A percentile compares a stretch with the other conserved stretches of the same genome.
Conservation (phyloP, 1,140 invertebrate genomes). For the Drosophila sulfurigaster region DNA sequence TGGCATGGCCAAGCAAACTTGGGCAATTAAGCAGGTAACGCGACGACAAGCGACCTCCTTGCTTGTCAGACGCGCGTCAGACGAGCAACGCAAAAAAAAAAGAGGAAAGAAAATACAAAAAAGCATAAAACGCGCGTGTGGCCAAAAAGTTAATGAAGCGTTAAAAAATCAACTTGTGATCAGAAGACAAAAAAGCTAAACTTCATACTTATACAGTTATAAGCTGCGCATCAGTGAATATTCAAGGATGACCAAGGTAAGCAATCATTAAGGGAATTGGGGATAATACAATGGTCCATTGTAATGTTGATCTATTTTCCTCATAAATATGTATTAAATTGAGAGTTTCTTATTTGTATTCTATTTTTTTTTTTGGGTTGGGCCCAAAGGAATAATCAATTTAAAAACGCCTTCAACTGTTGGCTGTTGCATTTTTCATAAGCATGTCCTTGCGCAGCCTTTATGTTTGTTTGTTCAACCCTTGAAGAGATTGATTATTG, state of each 20-base stretch:
- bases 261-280: background rate
- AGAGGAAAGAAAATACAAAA: constrained; percentile 34
- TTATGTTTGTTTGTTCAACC: constrained; percentile 80
- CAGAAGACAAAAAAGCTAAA: constrained; percentile 31
- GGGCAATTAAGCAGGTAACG: constrained; percentile 62
- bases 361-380: constrained; percentile 37
- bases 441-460: constrained; percentile 66
- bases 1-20: constrained; percentile 14
- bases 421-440: constrained; percentile 58
- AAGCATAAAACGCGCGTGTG: constrained; percentile 68
- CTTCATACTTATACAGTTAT: constrained; percentile 45
- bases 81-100: constrained; percentile 50
- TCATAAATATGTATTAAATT: constrained; percentile 82
- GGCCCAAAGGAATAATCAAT: constrained; percentile 71
- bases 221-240: constrained; percentile 12
- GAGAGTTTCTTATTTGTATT: constrained; percentile 29
- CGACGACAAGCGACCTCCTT: constrained; percentile 55
- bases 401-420: constrained; percentile 71
- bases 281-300: constrained; percentile 7
- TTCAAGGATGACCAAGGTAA: background rate
- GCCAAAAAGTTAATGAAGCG: constrained; percentile 81
- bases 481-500: constrained; percentile 81
- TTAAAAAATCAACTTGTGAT: constrained; percentile 73
- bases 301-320: constrained; percentile 60
- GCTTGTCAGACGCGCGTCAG: constrained; percentile 72